Evolutionary conservation across 2,113 vertebrate species (phyloP), one percentile per base, ranked within the genome.

Genomic region (Microcebus lehilahytsara): DNA sequence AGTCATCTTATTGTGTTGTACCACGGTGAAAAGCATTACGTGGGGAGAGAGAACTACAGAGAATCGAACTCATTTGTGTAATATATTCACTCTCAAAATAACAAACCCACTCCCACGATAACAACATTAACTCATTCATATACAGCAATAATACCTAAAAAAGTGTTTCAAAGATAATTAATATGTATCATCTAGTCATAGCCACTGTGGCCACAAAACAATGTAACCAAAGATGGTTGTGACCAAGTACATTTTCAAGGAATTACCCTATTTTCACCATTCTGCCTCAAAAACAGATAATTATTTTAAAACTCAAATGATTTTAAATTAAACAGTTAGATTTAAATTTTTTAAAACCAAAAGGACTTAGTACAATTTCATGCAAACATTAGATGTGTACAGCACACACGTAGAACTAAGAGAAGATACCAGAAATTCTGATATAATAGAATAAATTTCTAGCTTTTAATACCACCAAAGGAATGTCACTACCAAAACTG

Each of bases 291-390:
- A 13, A 88, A 88, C 20, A 86, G 16, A 81, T 10, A 80, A 16
- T 32, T 78, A 30, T 74, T 91, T 79, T 40, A 94, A 93, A 93
- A 74, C 10, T 90, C 30, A 74, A 72, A 79, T 86, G 40, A 58
- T 72, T 86, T 90, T 49, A 93, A 80, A 56, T n/a, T 60, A 66
- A 93, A 89, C 23, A 89, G 46, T 75, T 22, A 87, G 51, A 93
- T 23, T 66, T 79, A 64, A 78, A 49, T 79, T 79, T 79, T 90
- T 91, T 62, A 81, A 90, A 69, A 85, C 16, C 32, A 71, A 91
- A 96, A 91, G 34, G 60, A 91, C 49, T n/a, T 40, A 91, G 25
- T 69, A 51, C 20, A 30, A 19, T 79, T 42, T 87, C 62, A 88
- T 34, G 27, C 11, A 91, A 81, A 69, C 5, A 56, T 86, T 79